These are phyloP conservation scores for Caiman crocodilus DNA, from an alignment of 2,797 vertebrate genomes.

Conservation along the genomic window DNA sequence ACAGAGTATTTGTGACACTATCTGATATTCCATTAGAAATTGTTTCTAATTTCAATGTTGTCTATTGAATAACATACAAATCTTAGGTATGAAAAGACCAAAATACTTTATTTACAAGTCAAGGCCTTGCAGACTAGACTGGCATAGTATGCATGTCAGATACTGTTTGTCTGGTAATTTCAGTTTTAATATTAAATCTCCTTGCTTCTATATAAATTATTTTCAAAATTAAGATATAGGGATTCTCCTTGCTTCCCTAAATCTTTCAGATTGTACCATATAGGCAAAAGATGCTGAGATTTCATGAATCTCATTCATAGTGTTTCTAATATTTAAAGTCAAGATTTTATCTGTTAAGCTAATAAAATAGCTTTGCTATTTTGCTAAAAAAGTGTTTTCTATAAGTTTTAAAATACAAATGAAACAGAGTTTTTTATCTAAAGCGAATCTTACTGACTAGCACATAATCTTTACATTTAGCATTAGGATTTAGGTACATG, in stretches of 20 bases:
- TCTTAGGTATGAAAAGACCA: not conserved
- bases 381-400: accelerated
- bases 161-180: not conserved
- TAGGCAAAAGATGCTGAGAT: not conserved
- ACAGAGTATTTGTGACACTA: not conserved
- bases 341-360: not conserved
- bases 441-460: no score
- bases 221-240: not conserved
- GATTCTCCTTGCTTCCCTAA: not conserved
- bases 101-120: not conserved
- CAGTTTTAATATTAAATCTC: not conserved
- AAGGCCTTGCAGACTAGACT: not conserved
- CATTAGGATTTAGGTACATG: not conserved
- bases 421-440: no score
- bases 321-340: not conserved
- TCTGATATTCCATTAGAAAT: not conserved
- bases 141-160: not conserved
- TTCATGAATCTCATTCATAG: not conserved
- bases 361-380: not conserved
- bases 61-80: not conserved
- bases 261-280: not conserved
- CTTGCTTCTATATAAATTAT: not conserved
- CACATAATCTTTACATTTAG: no score
- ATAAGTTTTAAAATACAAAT: no score
- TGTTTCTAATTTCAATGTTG: no score